Conservation (phyloP, 1,140 invertebrate genomes). For the Aphelinus atriplicis region DNA sequence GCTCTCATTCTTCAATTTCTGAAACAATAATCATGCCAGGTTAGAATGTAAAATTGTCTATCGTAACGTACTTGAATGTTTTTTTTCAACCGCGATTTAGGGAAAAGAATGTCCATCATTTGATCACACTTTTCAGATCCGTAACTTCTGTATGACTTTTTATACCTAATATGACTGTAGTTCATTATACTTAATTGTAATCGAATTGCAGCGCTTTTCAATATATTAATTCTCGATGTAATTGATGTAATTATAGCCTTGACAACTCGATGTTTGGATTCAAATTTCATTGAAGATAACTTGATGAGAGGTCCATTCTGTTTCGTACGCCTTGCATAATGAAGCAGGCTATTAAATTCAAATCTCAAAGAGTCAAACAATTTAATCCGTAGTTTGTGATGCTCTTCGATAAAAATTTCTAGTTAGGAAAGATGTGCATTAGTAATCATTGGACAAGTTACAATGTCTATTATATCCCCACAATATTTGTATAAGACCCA, state of each 20-base stretch:
- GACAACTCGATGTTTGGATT: background rate
- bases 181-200: conserved; percentile 5
- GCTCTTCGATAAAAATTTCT: background rate
- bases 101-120: background rate
- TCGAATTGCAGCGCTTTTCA: background rate
- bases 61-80: background rate
- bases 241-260: background rate
- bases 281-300: background rate
- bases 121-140: background rate
- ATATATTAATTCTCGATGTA: background rate
- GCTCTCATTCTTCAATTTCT: background rate
- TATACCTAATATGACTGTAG: background rate
- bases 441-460: background rate
- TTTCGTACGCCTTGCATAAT: background rate
- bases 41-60: background rate
- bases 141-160: background rate
- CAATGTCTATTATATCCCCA: conserved; percentile 5
- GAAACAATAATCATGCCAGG: background rate
- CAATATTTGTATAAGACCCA: conserved; percentile 23
- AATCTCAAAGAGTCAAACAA: background rate
- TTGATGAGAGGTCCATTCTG: conserved; percentile 4
- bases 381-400: background rate
- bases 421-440: background rate
- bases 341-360: background rate
- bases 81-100: background rate